Conservation (phyloP, 1,140 invertebrate species). For the Caerostris extrusa region DNA sequence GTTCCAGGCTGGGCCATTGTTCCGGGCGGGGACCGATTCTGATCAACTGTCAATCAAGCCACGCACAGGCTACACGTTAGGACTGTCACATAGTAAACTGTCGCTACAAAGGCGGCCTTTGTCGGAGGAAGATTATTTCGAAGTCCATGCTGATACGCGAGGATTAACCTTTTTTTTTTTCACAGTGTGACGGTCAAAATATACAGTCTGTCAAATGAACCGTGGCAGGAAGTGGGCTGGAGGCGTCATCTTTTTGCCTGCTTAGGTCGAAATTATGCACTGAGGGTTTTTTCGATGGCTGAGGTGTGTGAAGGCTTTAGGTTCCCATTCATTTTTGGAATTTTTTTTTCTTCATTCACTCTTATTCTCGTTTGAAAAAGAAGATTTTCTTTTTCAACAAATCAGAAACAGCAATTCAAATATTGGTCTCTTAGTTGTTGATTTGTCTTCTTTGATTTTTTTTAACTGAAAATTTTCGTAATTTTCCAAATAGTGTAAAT, state of each 20-base stretch:
- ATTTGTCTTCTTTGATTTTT: no score
- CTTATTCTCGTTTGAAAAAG: neutral
- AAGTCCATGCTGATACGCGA: conserved; percentile 26
- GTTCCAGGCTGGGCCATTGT: neutral
- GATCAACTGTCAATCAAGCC: conserved; percentile 30
- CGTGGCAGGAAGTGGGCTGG: neutral
- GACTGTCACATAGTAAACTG: conserved; percentile 12
- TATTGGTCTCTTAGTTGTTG: no score
- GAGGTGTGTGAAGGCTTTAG: neutral
- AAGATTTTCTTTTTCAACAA: neutral
- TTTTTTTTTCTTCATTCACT: neutral
- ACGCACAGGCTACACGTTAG: neutral
- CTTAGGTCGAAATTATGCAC: conserved; percentile 17
- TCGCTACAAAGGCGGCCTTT: neutral
- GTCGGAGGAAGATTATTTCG: conserved; percentile 17
- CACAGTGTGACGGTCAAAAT: neutral
- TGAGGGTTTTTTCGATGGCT: neutral
- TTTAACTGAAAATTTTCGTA: no score
- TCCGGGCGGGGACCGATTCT: neutral
- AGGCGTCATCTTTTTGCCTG: neutral
- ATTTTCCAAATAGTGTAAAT: no score
- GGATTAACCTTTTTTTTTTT: conserved; percentile 16
- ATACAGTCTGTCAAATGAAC: conserved; percentile 20
- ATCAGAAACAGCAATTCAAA: no score
- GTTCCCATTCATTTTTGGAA: conserved; percentile 6